Conservation (phyloP, 1,140 invertebrate genomes). For the Pristionchus pacificus region DNA sequence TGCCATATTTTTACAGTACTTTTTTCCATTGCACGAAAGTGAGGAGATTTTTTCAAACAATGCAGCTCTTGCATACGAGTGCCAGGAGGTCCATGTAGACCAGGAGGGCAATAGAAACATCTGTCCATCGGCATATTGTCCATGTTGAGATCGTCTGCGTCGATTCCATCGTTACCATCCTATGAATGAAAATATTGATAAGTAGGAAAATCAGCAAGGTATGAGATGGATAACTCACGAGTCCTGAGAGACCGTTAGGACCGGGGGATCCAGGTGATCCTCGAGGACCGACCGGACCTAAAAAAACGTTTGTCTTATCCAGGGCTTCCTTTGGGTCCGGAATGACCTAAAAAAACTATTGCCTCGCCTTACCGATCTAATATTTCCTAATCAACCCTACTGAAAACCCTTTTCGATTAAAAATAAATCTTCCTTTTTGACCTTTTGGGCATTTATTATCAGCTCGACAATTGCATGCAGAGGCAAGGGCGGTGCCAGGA, state of each 20-base stretch:
- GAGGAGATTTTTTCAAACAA: not conserved
- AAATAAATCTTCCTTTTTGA: too few species aligned
- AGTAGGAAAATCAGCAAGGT: not conserved
- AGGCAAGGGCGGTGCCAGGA: slow-evolving; percentile 11
- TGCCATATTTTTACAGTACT: not conserved
- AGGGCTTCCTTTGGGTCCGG: slow-evolving; percentile 41
- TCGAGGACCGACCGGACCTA: slow-evolving; percentile 18
- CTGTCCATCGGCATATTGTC: slow-evolving; percentile 18
- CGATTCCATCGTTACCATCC: slow-evolving; percentile 26
- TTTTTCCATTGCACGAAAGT: not conserved
- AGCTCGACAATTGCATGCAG: slow-evolving; percentile 42
- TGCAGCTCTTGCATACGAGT: not conserved
- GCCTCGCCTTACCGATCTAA: too few species aligned
- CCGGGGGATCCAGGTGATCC: slow-evolving; percentile 41
- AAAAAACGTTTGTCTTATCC: not conserved
- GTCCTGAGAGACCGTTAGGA: slow-evolving; percentile 25
- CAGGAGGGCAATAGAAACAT: slow-evolving; percentile 28
- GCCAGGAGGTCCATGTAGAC: slow-evolving; percentile 10
- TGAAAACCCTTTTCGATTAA: too few species aligned
- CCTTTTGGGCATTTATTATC: slow-evolving; percentile 54
- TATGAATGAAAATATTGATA: not conserved
- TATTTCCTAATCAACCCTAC: too few species aligned
- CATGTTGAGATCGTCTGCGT: slow-evolving; percentile 21
- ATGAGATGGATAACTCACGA: not conserved
- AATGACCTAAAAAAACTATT: too few species aligned